A percentile compares a stretch with the other conserved stretches of the same genome.
phyloP scores from a whole-genome alignment of 2,888 invertebrate genomes.

The Apodemia hepburni region DNA sequence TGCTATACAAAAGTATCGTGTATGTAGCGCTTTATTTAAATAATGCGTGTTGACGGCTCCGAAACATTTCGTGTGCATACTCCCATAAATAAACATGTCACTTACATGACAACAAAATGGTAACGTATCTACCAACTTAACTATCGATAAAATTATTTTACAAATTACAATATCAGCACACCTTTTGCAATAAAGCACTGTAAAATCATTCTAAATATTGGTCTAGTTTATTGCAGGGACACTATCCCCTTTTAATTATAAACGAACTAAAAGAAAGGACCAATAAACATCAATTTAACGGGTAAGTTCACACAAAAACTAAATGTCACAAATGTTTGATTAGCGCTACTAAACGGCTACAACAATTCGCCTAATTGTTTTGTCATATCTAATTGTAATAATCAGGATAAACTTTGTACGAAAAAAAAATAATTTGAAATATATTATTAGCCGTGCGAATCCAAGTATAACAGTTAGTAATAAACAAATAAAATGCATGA shows the following conservation, averaged over 20 bases:
- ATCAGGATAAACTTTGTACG: no score
- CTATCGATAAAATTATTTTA: slow-evolving; percentile 58
- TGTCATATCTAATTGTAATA: no score
- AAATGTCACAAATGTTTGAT: no score
- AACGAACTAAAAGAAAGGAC: slow-evolving; percentile 57
- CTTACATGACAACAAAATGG: slow-evolving; percentile 54
- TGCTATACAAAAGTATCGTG: background rate
- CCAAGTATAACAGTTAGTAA: no score
- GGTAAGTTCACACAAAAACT: slow-evolving; percentile 33
- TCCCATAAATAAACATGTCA: slow-evolving; percentile 19
- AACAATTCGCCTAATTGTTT: no score
- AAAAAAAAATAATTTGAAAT: no score
- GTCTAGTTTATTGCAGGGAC: slow-evolving; percentile 75
- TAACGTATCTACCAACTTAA: slow-evolving; percentile 67
- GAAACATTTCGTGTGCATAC: background rate
- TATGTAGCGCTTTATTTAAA: background rate
- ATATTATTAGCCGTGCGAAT: no score
- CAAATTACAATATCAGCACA: slow-evolving; percentile 68
- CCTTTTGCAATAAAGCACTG: slow-evolving; percentile 64
- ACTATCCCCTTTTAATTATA: slow-evolving; percentile 46
- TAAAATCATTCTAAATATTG: slow-evolving; percentile 76
- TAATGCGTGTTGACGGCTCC: background rate
- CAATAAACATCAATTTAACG: slow-evolving; percentile 35
- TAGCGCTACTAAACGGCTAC: no score
- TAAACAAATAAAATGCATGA: no score